Base-by-base conservation (phyloP, 2,797 vertebrate genomes). In the Rallus crepitans region DNA sequence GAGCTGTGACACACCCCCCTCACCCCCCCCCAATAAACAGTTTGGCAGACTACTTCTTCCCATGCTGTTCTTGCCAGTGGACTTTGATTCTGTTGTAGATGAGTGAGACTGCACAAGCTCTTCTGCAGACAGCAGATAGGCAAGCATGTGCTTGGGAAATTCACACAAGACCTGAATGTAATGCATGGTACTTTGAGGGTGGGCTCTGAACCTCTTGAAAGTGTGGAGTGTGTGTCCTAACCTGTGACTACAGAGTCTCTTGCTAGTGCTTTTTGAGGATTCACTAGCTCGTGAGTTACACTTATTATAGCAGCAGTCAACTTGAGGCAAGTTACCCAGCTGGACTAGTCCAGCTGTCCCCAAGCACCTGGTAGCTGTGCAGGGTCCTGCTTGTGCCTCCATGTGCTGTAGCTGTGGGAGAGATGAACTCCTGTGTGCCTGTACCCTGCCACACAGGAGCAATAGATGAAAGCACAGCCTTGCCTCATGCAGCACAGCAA, bases 11-110 rank as follows among this genome's bases (percentile, higher is more conserved):
- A 11, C 37, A 28, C 31, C 35, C 35, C 35, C 35, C 35, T 8
- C 35, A 7, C 35, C 11, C 37, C 37, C 31, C 31, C 77, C 18
- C 23, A 48, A 2, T 68, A 48, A 73, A 42, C 45, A 63, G 45
- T 90, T 71, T 30, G 83, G 31, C 53, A 91, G 27, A 33, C 15
- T 64, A 15, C 15, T 64, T 17, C 4, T 82, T 87, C 61, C 73
- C 45, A 16, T 47, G 50, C 16, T 87, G 33, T 30, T 91, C 78
- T 69, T 75, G 81, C 24, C 47, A 75, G 84, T 82, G 33, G 69
- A 73, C 28, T 66, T 77, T 35, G 53, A 37, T 84, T 95, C 27
- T 87, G 42, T 48, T 76, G 52, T 30, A 65, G 85, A 75, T 66
- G 47, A 57, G 55, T 35, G 89, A 77, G 75, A 72, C 45, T 10